Evolutionary conservation across 1,140 invertebrate genomes (phyloP).

Genomic region (Littorina saxatilis): DNA sequence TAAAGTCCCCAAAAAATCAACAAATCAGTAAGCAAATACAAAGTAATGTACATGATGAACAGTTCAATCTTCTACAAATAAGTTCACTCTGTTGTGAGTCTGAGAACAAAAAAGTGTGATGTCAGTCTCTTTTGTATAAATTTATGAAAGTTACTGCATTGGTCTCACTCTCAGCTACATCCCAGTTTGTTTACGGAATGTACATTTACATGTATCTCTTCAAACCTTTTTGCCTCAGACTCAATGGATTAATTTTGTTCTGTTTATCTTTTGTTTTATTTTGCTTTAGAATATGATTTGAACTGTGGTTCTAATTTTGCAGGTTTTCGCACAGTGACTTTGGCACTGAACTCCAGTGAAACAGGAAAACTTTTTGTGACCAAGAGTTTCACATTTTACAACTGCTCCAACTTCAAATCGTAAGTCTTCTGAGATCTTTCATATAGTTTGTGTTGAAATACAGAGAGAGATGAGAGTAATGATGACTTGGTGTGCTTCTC

Average conservation of each 20-base stretch:
- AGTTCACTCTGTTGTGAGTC: too few relatives aligned
- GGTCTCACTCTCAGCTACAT: neutral
- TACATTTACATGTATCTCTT: neutral
- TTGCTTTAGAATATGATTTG: neutral
- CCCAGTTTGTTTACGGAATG: neutral
- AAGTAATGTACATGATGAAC: too few relatives aligned
- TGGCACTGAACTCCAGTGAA: slow-evolving; percentile 65
- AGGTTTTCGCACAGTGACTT: slow-evolving; percentile 57
- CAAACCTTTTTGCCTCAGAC: neutral
- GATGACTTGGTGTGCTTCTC: too few relatives aligned
- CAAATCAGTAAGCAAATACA: too few relatives aligned
- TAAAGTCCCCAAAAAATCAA: too few relatives aligned
- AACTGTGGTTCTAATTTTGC: slow-evolving; percentile 8
- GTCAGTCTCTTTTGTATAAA: too few relatives aligned
- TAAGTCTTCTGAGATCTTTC: slow-evolving; percentile 31
- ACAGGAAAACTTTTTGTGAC: slow-evolving; percentile 60
- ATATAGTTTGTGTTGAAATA: too few relatives aligned
- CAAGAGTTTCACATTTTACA: slow-evolving; percentile 64
- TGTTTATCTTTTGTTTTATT: too few relatives aligned
- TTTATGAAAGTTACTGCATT: too few relatives aligned
- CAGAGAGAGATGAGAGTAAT: neutral
- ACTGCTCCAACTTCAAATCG: slow-evolving; percentile 63
- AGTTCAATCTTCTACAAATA: too few relatives aligned
- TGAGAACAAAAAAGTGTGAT: too few relatives aligned
- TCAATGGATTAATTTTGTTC: too few relatives aligned